Evolutionary conservation across 2,797 vertebrate species (phyloP).

Genomic region (Acomys russatus): DNA sequence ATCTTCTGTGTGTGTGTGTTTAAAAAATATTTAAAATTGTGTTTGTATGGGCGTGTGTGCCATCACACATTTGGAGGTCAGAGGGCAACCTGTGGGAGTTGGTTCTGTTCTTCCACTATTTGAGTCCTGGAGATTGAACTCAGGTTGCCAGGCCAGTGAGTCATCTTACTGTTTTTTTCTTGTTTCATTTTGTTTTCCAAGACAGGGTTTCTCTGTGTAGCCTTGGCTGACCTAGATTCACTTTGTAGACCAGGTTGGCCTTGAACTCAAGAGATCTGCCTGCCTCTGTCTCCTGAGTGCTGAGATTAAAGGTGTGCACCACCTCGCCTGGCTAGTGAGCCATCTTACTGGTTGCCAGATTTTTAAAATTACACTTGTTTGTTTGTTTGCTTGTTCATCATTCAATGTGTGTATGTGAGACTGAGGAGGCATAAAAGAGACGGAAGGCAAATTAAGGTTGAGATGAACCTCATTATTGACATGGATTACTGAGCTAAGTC

Average conservation of each 20-base stretch:
- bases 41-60: not conserved
- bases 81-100: not conserved
- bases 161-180: too few species aligned
- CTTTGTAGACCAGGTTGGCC: too few species aligned
- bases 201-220: too few species aligned
- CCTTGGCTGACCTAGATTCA: too few species aligned
- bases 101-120: not conserved
- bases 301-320: too few species aligned
- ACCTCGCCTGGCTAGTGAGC: too few species aligned
- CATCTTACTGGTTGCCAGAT: not conserved
- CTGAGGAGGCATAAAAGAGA: not conserved
- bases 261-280: too few species aligned
- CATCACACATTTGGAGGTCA: not conserved
- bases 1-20: not conserved
- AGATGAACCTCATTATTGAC: not conserved
- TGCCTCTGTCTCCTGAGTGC: too few species aligned
- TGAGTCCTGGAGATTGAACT: not conserved
- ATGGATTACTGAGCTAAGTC: not conserved
- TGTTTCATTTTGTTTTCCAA: too few species aligned
- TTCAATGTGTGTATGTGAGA: not conserved
- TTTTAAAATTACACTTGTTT: not conserved
- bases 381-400: not conserved
- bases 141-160: not conserved
- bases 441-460: not conserved
- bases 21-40: not conserved